Percentiles rank a stretch among this genome's conserved stretches.
These are phyloP conservation scores for Sesamia nonagrioides DNA, from an alignment of 1,140 invertebrate genomes.

Conservation along the genomic window DNA sequence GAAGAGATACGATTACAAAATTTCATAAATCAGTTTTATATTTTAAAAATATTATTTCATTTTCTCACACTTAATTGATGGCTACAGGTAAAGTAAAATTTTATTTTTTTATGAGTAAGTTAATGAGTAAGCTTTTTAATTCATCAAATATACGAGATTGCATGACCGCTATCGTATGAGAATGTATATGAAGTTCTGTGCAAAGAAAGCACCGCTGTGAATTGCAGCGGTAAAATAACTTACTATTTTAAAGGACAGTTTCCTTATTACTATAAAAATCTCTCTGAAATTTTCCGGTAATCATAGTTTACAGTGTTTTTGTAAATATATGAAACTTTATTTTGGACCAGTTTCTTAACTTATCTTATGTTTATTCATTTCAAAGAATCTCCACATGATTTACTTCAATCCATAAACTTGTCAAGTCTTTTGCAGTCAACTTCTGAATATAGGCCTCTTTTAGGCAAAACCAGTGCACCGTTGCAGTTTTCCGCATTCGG, in stretches of 20 bases:
- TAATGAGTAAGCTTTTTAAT: constrained; percentile 7
- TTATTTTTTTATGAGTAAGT: not conserved
- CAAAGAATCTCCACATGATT: too few species aligned
- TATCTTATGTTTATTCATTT: too few species aligned
- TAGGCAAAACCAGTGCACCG: too few species aligned
- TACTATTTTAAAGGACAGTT: constrained; percentile 31
- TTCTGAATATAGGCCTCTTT: too few species aligned
- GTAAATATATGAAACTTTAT: too few species aligned
- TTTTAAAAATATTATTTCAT: not conserved
- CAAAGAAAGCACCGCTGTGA: constrained; percentile 29
- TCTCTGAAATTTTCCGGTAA: constrained; percentile 23
- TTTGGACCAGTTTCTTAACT: too few species aligned
- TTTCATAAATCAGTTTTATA: not conserved
- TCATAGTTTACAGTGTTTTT: not conserved
- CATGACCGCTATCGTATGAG: constrained; percentile 23
- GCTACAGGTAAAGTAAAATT: not conserved
- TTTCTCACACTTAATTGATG: not conserved
- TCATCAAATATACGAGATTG: not conserved
- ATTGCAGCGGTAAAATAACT: constrained; percentile 30
- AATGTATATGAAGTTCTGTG: constrained; percentile 23
- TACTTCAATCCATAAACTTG: too few species aligned
- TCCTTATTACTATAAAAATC: constrained; percentile 15
- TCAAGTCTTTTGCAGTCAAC: too few species aligned
- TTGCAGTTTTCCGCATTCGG: too few species aligned
- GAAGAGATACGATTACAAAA: too few species aligned